Evolutionary conservation across 2,797 vertebrate species (phyloP).

Genomic region (Gastrophryne carolinensis): DNA sequence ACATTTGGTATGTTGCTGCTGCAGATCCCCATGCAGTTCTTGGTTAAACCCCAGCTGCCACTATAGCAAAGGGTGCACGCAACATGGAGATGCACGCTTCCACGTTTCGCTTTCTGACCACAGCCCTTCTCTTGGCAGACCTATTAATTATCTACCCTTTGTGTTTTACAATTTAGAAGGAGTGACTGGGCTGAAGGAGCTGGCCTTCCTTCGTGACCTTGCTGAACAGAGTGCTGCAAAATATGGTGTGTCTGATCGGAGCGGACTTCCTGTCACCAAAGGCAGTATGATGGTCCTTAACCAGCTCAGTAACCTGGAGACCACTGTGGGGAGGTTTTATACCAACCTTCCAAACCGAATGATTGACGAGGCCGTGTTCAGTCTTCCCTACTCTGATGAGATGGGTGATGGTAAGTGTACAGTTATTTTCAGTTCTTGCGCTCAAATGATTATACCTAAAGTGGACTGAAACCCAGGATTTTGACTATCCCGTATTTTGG

Average conservation of each 20-base stretch:
- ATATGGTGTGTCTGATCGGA: constrained; percentile 79
- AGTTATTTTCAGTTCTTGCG: too few relatives aligned
- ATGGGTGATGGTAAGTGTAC: constrained; percentile 91
- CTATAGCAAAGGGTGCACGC: too few relatives aligned
- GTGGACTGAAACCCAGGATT: too few relatives aligned
- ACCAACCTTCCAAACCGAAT: constrained; percentile 96
- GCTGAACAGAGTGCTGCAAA: constrained; percentile 94
- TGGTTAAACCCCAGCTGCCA: too few relatives aligned
- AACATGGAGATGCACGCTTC: too few relatives aligned
- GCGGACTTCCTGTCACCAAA: constrained; percentile 82
- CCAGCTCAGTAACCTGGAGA: constrained; percentile 97
- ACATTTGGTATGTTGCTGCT: too few relatives aligned
- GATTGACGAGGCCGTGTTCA: constrained; percentile 94
- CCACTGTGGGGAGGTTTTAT: constrained; percentile 93
- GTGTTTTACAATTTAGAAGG: constrained; percentile 92
- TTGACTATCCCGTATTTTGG: too few relatives aligned
- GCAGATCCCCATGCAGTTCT: too few relatives aligned
- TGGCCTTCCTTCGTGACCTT: constrained; percentile 93
- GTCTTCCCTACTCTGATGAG: constrained; percentile 90
- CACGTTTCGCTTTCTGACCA: too few relatives aligned
- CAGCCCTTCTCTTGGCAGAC: too few relatives aligned
- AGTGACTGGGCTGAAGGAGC: constrained; percentile 90
- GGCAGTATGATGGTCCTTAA: constrained; percentile 99
- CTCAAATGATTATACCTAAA: too few relatives aligned
- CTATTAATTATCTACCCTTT: too few relatives aligned